phyloP scores from a whole-genome alignment of 30 jellyfish, hydroid and myxozoan genomes.

The Pseudorhiza aurosa region DNA sequence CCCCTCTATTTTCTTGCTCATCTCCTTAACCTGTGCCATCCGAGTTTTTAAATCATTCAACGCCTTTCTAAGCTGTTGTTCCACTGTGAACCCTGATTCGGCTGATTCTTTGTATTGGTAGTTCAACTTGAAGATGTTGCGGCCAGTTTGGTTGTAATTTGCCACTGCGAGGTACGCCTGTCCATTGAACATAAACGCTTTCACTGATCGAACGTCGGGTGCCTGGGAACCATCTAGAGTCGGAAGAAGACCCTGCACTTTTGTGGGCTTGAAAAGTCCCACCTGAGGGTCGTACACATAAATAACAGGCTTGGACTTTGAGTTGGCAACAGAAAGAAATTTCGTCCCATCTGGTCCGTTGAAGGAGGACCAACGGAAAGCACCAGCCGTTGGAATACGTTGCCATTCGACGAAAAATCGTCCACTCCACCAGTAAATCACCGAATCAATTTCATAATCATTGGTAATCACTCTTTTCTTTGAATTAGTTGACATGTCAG shows the following conservation, averaged over 20 bases:
- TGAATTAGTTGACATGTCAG: neutral
- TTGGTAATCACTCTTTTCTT: constrained; percentile 13
- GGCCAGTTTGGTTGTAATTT: constrained; percentile 71
- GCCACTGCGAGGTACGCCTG: constrained; percentile 85
- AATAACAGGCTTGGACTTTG: constrained; percentile 83
- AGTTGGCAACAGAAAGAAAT: constrained; percentile 79
- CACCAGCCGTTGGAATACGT: constrained; percentile 90
- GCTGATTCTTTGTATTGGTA: constrained; percentile 25
- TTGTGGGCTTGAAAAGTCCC: constrained; percentile 90
- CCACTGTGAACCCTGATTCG: constrained; percentile 40
- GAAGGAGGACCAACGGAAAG: constrained; percentile 62
- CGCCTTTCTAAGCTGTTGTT: constrained; percentile 25
- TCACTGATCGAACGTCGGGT: constrained; percentile 91
- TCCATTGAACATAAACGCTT: constrained; percentile 42
- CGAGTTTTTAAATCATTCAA: constrained; percentile 22
- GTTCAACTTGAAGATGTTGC: constrained; percentile 67
- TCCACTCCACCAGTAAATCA: constrained; percentile 98
- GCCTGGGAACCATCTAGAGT: constrained; percentile 23
- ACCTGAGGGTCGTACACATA: constrained; percentile 67
- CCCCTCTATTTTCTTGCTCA: constrained; percentile 14
- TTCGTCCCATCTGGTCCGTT: constrained; percentile 56
- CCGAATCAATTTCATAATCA: constrained; percentile 81
- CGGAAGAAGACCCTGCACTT: constrained; percentile 80
- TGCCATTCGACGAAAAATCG: constrained; percentile 92
- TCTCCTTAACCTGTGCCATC: constrained; percentile 32